Base-by-base conservation (phyloP, 2,797 vertebrate species). In the Anabas testudineus region DNA sequence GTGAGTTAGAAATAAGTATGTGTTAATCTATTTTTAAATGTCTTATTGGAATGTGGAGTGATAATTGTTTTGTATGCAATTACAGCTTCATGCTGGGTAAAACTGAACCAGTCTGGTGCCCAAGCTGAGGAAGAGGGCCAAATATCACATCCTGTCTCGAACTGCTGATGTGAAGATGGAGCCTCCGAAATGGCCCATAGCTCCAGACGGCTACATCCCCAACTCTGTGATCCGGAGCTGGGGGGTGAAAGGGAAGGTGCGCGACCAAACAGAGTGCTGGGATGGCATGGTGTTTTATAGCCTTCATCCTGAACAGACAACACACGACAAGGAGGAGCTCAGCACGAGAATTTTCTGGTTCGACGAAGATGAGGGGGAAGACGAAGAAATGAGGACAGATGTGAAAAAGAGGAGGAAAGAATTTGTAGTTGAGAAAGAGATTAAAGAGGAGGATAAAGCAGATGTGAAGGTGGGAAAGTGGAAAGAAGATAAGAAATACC, bases 141-240 rank as follows among this genome's bases (percentile, higher is more conserved):
- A 41, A 42, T 9, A 5, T 52, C 34, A 2, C 3, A 56, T 42
- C 47, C 67, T 47, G 22, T 26, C 30, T 34, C 19, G 63, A 8
- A 13, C 21, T 26, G 10, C 3, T 13, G 65, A 34, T 18, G 43
- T 39, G 60, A 39, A 39, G 37, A 13, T 0, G 0, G 49, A 65
- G 59, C 52, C 32, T 62, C 19, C 22, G 16, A 53, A 2, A 22
- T 84, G 85, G 69, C 84, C 76, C 14, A 70, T 84, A 3, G 85
- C 88, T 60, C 81, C 82, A 26, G 87, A 88, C 7, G 84, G 79
- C 6, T 88, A 75, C 60, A 76, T 88, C 67, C 87, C 82, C 7
- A 89, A 84, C 71, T 87, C 84, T 21, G 74, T 87, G 28, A 76
- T 83, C 60, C 65, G 77, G 7, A 66, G 47, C 51, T 72, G 66